Percentiles rank a stretch among this genome's conserved stretches.
Evolutionary conservation across 2,888 invertebrate genomes (phyloP).

Genomic region (Malachius bipustulatus): DNA sequence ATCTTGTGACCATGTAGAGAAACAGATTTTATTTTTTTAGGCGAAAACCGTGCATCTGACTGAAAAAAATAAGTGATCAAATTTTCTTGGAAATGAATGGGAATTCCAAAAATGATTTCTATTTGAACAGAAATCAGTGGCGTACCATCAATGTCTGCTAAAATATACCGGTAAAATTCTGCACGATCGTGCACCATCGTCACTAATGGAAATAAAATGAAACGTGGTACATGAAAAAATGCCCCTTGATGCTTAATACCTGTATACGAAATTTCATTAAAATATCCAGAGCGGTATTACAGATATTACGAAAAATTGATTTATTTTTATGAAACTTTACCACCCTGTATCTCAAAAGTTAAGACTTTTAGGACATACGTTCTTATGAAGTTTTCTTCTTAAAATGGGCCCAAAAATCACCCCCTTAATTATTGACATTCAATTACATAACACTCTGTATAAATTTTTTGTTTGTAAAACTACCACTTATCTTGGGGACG

Average conservation of each 20-base stretch:
- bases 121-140: not conserved
- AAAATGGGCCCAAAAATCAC: conserved; percentile 3
- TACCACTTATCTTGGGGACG: too few species aligned
- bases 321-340: conserved; percentile 1
- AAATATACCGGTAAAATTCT: conserved; percentile 1
- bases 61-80: conserved; percentile 1
- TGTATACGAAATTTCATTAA: conserved; percentile 1
- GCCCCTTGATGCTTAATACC: not conserved
- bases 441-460: not conserved
- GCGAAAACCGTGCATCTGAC: conserved; percentile 1
- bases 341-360: conserved; percentile 3
- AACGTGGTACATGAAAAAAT: conserved; percentile 1
- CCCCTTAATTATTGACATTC: not conserved
- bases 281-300: not conserved
- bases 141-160: conserved; percentile 3
- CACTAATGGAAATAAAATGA: conserved; percentile 1
- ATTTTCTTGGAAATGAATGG: not conserved
- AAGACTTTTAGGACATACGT: conserved; percentile 2
- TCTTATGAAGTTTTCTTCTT: conserved; percentile 2
- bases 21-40: conserved; percentile 2
- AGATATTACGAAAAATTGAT: conserved; percentile 1
- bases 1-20: conserved; percentile 1
- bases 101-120: conserved; percentile 2
- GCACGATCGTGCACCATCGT: not conserved
- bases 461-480: too few species aligned